A percentile compares a stretch with the other conserved stretches of the same genome.
These are phyloP conservation scores for Papilio polyxenes DNA, from an alignment of 1,140 invertebrate genomes.

Conservation along the genomic window DNA sequence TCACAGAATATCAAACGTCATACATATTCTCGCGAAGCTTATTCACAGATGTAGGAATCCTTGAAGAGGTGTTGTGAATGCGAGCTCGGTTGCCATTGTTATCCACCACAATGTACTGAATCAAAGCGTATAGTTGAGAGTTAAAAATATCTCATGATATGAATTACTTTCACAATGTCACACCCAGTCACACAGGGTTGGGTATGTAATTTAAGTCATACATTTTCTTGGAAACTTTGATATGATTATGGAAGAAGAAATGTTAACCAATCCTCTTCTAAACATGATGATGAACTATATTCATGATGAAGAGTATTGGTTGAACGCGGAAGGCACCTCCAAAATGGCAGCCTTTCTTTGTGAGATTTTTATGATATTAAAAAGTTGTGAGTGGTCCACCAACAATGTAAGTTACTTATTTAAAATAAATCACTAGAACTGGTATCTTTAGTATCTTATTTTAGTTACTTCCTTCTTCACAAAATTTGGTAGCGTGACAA, in stretches of 20 bases:
- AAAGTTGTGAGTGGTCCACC: too few species aligned
- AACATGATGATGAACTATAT: too few species aligned
- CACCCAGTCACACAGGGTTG: slow-evolving; percentile 49
- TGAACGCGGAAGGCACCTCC: too few species aligned
- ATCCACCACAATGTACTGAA: slow-evolving; percentile 65
- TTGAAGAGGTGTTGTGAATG: slow-evolving; percentile 43
- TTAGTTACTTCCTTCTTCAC: not conserved
- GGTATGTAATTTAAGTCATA: not conserved
- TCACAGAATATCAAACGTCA: not conserved
- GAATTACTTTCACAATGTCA: slow-evolving; percentile 51
- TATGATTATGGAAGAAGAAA: too few species aligned
- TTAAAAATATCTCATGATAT: slow-evolving; percentile 64
- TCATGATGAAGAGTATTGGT: too few species aligned
- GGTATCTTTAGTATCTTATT: too few species aligned
- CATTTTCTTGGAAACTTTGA: too few species aligned
- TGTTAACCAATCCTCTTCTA: too few species aligned
- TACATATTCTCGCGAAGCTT: not conserved
- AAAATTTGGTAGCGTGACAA: not conserved
- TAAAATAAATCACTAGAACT: too few species aligned
- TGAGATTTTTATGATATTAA: too few species aligned
- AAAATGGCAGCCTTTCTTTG: too few species aligned
- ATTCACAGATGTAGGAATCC: slow-evolving; percentile 6
- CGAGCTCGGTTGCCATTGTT: slow-evolving; percentile 57
- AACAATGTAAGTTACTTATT: too few species aligned
- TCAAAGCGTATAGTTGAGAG: slow-evolving; percentile 67